Evolutionary conservation across 2,113 vertebrate genomes (phyloP), one percentile per base, ranked within the genome.

Genomic region (Callospermophilus lateralis): DNA sequence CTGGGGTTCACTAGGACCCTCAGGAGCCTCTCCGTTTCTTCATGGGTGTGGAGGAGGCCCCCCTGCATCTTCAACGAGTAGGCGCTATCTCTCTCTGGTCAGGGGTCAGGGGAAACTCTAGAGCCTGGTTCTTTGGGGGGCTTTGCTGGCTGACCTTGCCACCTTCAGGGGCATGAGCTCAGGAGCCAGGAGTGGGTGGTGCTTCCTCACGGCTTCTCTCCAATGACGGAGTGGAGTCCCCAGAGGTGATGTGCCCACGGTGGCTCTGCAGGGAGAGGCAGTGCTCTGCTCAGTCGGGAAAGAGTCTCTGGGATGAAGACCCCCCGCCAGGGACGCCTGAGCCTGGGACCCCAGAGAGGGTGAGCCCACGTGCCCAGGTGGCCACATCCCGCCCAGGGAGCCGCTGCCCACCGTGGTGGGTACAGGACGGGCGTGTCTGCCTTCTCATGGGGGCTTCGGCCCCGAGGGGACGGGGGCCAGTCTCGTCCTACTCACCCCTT

Each of bases 161-260:
- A 24, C 0, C 0, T 17, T 3, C 10, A 0, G 5, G 15, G 42
- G 37, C 0, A 0, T 10, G 0, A 5, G 3, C 17, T 8, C 65
- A 3, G 6, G 0, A 32, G 1, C 58, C 0, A 0, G 28, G 39
- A 19, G 48, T 3, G 12, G 48, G 48, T 51, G 12, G 45, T 1
- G 45, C 45, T 45, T 45, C 45, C 45, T 45, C 45, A 7, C 1
- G 45, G 45, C 45, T 45, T 45, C 45, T 45, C 7, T 48, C 63
- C 15, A 19, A 42, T 1, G 39, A 22, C 4, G 45, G 77, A 15
- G 20, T 8, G 39, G 39, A 7, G n/a, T 6, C 15, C 28, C 58
- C 11, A 15, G 51, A 53, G 51, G 11, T 53, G 51, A 53, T 53
- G 51, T 53, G 51, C 13, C 51, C 51, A 53, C 51, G 15, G 24